Evolutionary conservation across 2,113 vertebrate genomes (phyloP).

Genomic region (Butorides virescens): DNA sequence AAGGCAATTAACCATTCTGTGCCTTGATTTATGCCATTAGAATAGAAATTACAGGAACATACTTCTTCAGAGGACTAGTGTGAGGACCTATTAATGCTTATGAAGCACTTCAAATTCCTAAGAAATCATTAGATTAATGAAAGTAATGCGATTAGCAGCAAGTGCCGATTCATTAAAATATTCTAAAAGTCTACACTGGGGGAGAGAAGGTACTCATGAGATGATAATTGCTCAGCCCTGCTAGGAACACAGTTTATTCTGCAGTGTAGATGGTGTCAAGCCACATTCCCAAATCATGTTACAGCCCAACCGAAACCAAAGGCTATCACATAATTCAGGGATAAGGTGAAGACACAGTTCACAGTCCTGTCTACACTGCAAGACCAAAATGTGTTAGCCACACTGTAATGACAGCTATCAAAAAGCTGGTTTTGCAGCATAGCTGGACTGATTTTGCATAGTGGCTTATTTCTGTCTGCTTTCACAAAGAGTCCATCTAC

Average conservation of each 20-base stretch:
- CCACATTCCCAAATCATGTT: constrained; percentile 17
- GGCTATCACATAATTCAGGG: constrained; percentile 1
- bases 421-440: neutral
- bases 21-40: neutral
- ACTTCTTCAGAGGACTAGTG: neutral
- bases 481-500: neutral
- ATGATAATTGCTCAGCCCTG: neutral
- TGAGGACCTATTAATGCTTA: neutral
- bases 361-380: neutral
- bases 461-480: neutral
- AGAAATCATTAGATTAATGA: neutral
- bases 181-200: neutral
- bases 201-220: neutral
- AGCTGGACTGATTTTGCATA: neutral
- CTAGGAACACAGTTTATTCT: neutral
- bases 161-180: neutral
- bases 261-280: neutral
- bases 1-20: neutral
- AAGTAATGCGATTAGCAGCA: neutral
- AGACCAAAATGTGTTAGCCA: neutral
- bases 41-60: neutral
- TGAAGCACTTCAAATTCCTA: neutral
- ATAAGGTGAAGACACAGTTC: neutral
- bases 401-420: neutral
- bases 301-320: neutral